A percentile compares a stretch with the other conserved stretches of the same genome.
phyloP scores from a whole-genome alignment of 2,113 vertebrate species.

The Nyctereutes procyonoides region DNA sequence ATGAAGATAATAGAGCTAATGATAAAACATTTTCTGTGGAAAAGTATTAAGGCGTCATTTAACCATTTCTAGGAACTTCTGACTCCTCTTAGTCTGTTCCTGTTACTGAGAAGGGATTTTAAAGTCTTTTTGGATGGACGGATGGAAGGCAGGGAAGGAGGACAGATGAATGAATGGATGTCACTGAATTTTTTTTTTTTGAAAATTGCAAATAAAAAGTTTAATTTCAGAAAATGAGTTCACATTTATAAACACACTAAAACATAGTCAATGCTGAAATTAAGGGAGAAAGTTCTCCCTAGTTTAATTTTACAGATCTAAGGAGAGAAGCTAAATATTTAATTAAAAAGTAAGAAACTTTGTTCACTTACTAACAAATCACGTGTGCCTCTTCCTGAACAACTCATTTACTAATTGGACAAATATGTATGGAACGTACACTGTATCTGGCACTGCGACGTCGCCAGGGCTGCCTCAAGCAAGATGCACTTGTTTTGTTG shows the following conservation, averaged over 20 bases:
- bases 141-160: background rate
- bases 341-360: slow-evolving; percentile 20
- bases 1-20: slow-evolving; percentile 2
- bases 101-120: background rate
- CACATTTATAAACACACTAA: no score
- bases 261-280: background rate
- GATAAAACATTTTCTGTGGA: background rate
- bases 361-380: background rate
- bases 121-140: background rate
- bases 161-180: background rate
- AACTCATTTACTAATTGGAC: background rate
- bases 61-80: background rate
- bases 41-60: background rate
- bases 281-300: background rate
- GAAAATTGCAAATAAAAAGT: no score
- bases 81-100: background rate
- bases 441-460: background rate
- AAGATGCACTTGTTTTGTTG: background rate
- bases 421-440: background rate
- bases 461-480: background rate
- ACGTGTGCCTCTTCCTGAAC: background rate
- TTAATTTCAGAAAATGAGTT: no score
- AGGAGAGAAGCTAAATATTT: slow-evolving; percentile 4
- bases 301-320: slow-evolving; percentile 21
- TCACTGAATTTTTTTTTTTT: no score